Evolutionary conservation across 2,888 invertebrate species (phyloP).

Genomic region (Chrysodeixis includens): DNA sequence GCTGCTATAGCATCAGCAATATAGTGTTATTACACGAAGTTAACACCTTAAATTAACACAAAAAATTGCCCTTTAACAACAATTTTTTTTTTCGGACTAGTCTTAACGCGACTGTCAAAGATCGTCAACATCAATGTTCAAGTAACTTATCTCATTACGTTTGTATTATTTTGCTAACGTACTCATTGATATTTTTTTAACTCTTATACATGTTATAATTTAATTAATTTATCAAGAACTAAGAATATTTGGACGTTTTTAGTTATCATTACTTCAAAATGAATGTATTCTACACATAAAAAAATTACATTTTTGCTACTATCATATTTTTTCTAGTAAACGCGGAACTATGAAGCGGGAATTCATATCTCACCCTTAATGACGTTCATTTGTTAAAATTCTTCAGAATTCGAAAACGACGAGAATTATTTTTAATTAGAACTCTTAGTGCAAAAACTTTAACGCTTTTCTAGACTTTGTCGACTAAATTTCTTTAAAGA

Average conservation of each 20-base stretch:
- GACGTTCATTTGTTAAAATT: constrained; percentile 44
- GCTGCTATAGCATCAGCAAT: no score
- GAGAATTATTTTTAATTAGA: constrained; percentile 50
- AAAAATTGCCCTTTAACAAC: no score
- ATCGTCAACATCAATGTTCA: no score
- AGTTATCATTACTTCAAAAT: no score
- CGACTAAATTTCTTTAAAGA: constrained; percentile 19
- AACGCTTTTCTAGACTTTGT: constrained; percentile 20
- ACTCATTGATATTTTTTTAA: background rate
- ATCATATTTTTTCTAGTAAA: constrained; percentile 10
- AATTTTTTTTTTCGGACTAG: no score
- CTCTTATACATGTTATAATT: background rate
- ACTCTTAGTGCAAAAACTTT: constrained; percentile 27
- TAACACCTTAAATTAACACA: no score
- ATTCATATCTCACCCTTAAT: constrained; percentile 34
- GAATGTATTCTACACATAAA: no score
- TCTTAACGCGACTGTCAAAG: no score
- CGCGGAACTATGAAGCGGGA: constrained; percentile 17
- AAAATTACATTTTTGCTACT: background rate
- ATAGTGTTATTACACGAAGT: no score
- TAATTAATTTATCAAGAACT: background rate
- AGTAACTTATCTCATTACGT: no score
- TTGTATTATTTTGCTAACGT: no score
- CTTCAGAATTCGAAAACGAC: constrained; percentile 21
- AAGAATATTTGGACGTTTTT: no score